Conservation (phyloP, 2,797 vertebrate species). For the Alfaro cultratus region DNA sequence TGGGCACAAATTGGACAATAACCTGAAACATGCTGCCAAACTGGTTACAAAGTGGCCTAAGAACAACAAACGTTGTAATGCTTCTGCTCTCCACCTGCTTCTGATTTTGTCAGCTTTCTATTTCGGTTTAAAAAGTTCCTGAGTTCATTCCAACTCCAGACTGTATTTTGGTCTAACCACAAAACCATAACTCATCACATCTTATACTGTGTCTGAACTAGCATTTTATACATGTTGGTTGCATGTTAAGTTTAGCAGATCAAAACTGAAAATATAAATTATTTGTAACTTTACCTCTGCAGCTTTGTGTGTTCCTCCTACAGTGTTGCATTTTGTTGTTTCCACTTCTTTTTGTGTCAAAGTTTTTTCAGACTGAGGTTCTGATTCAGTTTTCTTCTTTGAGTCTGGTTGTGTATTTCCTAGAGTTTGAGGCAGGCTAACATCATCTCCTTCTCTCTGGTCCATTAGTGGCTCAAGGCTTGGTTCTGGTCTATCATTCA, state of each 20-base stretch:
- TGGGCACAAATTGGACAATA: no score
- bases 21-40: no score
- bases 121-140: no score
- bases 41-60: no score
- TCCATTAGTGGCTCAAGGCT: slow-evolving; percentile 15
- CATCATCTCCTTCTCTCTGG: not conserved
- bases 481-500: slow-evolving; percentile 22
- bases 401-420: not conserved
- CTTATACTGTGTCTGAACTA: no score
- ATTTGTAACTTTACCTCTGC: not conserved
- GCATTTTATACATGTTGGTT: not conserved
- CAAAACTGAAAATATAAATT: not conserved
- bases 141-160: no score
- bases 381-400: not conserved
- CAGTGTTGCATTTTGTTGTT: not conserved
- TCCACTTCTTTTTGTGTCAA: not conserved
- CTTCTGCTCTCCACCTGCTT: no score
- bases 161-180: no score
- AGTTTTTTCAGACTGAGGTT: not conserved
- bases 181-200: no score
- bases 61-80: no score
- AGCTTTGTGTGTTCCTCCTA: not conserved
- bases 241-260: not conserved
- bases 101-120: no score
- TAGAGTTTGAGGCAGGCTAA: not conserved